A percentile compares a stretch with the other conserved stretches of the same genome.
These are phyloP conservation scores for Lasioglossum villosulum DNA, from an alignment of 2,888 invertebrate genomes.

Conservation along the genomic window DNA sequence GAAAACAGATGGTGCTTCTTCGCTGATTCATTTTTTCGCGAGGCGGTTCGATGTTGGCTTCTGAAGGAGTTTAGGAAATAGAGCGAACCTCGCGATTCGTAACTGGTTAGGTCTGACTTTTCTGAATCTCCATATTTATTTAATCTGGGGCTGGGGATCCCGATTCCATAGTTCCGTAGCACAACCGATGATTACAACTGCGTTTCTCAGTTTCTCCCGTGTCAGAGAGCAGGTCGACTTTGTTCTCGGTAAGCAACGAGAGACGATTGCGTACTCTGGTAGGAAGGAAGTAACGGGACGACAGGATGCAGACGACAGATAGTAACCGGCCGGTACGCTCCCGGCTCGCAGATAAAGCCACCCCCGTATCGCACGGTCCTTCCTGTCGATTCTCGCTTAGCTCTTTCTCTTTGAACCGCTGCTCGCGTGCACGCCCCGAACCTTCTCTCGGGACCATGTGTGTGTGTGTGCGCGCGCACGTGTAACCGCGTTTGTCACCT, in stretches of 20 bases:
- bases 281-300: conserved; percentile 77
- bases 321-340: conserved; percentile 60
- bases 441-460: not conserved
- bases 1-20: not conserved
- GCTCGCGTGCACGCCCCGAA: conserved; percentile 21
- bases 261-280: conserved; percentile 45
- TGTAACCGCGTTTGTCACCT: conserved; percentile 15
- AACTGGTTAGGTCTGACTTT: not conserved
- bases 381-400: conserved; percentile 72
- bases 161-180: not conserved
- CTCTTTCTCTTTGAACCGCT: not conserved
- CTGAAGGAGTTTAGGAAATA: not conserved
- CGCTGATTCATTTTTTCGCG: not conserved
- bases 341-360: conserved; percentile 73
- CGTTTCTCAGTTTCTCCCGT: conserved; percentile 8
- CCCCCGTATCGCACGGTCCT: conserved; percentile 75
- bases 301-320: conserved; percentile 80
- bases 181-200: not conserved
- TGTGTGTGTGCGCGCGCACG: not conserved
- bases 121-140: not conserved
- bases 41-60: not conserved
- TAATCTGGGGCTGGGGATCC: not conserved
- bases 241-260: conserved; percentile 54
- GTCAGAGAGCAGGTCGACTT: conserved; percentile 36
- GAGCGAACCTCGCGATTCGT: not conserved